phyloP scores from a whole-genome alignment of 2,113 vertebrate species.

The Tetraodon nigroviridis region DNA sequence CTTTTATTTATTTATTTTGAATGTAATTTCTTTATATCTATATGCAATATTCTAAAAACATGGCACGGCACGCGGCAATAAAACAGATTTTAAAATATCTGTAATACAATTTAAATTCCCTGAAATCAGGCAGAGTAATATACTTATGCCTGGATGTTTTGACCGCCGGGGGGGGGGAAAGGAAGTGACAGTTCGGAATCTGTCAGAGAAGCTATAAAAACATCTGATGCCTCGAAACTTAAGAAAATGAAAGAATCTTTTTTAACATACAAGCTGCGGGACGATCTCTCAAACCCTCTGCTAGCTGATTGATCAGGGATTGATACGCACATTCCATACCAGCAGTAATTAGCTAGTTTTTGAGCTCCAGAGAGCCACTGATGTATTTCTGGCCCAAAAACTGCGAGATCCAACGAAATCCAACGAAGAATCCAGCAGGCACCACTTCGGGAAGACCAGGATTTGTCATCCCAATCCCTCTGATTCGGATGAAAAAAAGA shows the following conservation, averaged over 20 bases:
- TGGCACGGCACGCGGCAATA: conserved; percentile 27
- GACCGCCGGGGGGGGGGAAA: background rate
- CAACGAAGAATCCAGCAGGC: background rate
- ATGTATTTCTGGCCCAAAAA: background rate
- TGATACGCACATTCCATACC: too few species aligned
- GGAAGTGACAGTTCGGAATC: conserved; percentile 9
- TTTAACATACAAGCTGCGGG: too few species aligned
- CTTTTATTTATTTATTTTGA: conserved; percentile 4
- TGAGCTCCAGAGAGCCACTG: background rate
- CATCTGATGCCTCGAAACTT: too few species aligned
- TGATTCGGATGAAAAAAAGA: background rate
- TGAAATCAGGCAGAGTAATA: conserved; percentile 15
- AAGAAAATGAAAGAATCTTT: too few species aligned
- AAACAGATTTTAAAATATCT: conserved; percentile 39
- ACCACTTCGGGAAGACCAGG: too few species aligned
- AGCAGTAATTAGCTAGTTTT: too few species aligned
- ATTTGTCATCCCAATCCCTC: too few species aligned
- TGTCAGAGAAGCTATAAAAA: too few species aligned
- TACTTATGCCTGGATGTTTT: conserved; percentile 11
- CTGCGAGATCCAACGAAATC: background rate
- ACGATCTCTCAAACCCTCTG: too few species aligned
- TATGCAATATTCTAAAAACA: conserved; percentile 28
- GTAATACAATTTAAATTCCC: conserved; percentile 32
- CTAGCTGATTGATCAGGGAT: too few species aligned
- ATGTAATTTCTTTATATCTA: conserved; percentile 43